Percentiles rank a stretch among this genome's conserved stretches.
Conservation (phyloP, 1,140 invertebrate species). For the Chlorops oryzae region DNA sequence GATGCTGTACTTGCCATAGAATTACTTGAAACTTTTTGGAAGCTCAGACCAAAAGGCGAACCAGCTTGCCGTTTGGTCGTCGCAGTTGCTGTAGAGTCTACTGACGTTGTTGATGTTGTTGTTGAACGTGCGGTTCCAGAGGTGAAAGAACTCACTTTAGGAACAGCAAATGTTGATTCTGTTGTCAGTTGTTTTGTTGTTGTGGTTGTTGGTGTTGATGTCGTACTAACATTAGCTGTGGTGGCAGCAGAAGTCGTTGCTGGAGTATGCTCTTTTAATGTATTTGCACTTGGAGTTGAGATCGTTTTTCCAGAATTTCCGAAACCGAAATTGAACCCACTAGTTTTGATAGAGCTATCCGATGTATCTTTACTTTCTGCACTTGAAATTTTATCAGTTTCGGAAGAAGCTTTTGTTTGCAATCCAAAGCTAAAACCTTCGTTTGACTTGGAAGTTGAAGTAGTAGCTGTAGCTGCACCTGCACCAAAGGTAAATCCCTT, state of each 20-base stretch:
- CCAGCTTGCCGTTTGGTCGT: too few relatives aligned
- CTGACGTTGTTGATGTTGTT: slow-evolving; percentile 3
- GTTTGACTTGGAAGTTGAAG: neutral
- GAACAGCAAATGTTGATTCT: too few relatives aligned
- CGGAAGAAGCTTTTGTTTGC: neutral
- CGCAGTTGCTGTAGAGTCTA: too few relatives aligned
- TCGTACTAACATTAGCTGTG: slow-evolving; percentile 1
- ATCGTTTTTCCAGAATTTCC: slow-evolving; percentile 2
- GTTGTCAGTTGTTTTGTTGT: too few relatives aligned
- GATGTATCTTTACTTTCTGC: slow-evolving; percentile 1
- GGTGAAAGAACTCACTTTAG: too few relatives aligned
- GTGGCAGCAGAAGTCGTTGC: slow-evolving; percentile 11
- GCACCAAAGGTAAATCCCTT: slow-evolving; percentile 46
- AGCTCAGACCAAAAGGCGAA: too few relatives aligned
- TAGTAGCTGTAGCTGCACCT: slow-evolving; percentile 2
- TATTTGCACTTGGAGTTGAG: slow-evolving; percentile 5
- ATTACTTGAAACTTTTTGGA: too few relatives aligned
- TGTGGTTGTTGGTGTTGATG: slow-evolving; percentile 3
- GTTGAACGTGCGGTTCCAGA: too few relatives aligned
- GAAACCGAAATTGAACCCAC: slow-evolving; percentile 15
- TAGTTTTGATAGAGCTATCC: neutral
- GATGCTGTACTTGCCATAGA: too few relatives aligned
- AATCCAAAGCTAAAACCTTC: slow-evolving; percentile 13
- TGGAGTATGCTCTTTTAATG: slow-evolving; percentile 8
- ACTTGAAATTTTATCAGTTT: slow-evolving; percentile 1